Conservation (phyloP, 53 echinoderm and acorn worm species). For the Crossaster papposus region DNA sequence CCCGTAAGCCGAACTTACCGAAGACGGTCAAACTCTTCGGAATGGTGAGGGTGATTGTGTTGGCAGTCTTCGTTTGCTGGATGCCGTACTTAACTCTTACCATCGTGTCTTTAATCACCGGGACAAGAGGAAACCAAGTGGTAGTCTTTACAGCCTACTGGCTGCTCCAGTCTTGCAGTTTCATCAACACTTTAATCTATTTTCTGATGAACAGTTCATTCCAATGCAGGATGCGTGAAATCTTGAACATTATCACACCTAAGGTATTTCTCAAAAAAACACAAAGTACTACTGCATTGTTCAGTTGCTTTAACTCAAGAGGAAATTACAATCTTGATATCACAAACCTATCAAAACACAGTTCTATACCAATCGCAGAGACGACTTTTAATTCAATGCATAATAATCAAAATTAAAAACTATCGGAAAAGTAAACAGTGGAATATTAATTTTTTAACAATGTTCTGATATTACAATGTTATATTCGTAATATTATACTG, state of each 20-base stretch:
- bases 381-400: too few species aligned
- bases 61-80: constrained; percentile 23
- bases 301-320: neutral
- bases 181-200: constrained; percentile 35
- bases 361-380: too few species aligned
- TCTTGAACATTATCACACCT: neutral
- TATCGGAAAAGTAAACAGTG: too few species aligned
- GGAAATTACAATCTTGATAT: neutral
- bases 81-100: neutral
- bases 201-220: constrained; percentile 23
- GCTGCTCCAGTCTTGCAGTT: constrained; percentile 9
- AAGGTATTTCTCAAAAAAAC: neutral
- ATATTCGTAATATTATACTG: too few species aligned
- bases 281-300: neutral
- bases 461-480: too few species aligned
- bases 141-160: neutral
- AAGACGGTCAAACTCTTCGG: constrained; percentile 18
- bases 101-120: neutral
- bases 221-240: neutral
- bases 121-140: neutral
- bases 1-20: neutral
- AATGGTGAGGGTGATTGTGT: constrained; percentile 32
- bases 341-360: neutral
- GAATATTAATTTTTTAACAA: too few species aligned
- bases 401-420: too few species aligned